Conservation (phyloP, 2,113 vertebrate species). For the Reinhardtius hippoglossoides region DNA sequence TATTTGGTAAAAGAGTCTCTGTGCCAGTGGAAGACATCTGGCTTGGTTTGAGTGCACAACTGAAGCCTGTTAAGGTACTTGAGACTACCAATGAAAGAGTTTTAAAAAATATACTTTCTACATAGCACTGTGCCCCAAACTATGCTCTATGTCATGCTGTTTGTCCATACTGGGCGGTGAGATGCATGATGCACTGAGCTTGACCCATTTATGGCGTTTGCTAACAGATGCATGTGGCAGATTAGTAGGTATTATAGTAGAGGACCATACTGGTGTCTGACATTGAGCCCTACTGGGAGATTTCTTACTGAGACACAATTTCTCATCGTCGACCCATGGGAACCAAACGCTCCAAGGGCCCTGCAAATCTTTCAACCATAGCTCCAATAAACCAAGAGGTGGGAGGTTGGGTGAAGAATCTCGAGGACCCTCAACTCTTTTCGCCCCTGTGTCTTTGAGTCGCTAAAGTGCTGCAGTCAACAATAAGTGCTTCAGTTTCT, state of each 20-base stretch:
- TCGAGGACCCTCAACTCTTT: constrained; percentile 60
- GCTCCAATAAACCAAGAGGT: constrained; percentile 56
- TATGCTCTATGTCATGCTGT: constrained; percentile 10
- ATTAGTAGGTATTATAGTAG: constrained; percentile 49
- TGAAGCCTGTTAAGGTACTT: constrained; percentile 4
- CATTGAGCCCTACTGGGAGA: constrained; percentile 11
- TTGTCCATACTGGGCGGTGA: constrained; percentile 16
- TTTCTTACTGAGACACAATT: constrained; percentile 10
- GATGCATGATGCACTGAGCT: background rate
- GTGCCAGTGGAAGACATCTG: constrained; percentile 33
- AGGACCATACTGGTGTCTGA: constrained; percentile 11
- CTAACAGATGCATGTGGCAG: constrained; percentile 58
- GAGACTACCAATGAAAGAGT: constrained; percentile 8
- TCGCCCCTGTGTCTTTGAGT: constrained; percentile 62
- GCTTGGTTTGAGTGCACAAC: constrained; percentile 21
- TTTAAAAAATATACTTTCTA: constrained; percentile 9
- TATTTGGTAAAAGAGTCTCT: constrained; percentile 18
- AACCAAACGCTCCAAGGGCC: constrained; percentile 18
- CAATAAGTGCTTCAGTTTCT: constrained; percentile 75
- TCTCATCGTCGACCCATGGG: constrained; percentile 24
- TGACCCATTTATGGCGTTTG: constrained; percentile 48
- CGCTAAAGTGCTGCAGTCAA: constrained; percentile 69
- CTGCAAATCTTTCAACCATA: constrained; percentile 53
- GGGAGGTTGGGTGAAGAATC: constrained; percentile 73
- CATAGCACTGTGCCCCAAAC: background rate